Evolutionary conservation across 1,140 invertebrate genomes (phyloP), one percentile per base, ranked within the genome.

Genomic region (Palaemon carinicauda): DNA sequence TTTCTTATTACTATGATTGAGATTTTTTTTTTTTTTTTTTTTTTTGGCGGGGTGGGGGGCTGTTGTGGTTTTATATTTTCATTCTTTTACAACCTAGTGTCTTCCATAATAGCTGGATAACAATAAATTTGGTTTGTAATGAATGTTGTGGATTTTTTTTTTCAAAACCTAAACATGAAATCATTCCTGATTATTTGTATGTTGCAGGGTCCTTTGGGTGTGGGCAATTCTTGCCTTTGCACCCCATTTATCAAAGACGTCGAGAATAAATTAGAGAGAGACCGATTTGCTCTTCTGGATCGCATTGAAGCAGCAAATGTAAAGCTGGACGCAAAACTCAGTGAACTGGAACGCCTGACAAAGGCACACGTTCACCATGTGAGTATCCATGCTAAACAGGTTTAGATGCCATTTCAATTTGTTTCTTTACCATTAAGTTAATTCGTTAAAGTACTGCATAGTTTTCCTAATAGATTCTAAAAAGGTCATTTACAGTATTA

Each of bases 161-260:
- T 12, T 41, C 3, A 9, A 41, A 80, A 85, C 88, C 41, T 80
- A 52, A 29, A 31, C 53, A 7, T 51, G 17, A 69, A 50, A 7
- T 41, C 7, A 9, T 12, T 12, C 41, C 12, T 41, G 1, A 41
- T 41, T 0, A 9, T 41, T 41, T 41, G 7, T 41, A 9, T 12
- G 41, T 41, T 41, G 0, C 90, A 94, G 92, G 97, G 97, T 10
- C 97, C 97, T 0, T 94, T 98, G 14, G 97, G 97, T 1, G 95
- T 97, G 12, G 96, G 96, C 0, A 96, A 96, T 90, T 95, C 95
- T 1, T 96, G 96, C 91, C 95, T 96, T 90, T 96, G 95, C 91
- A 94, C 91, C n/a, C 95, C 96, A 4, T 95, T 97, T 90, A 95
- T 98, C 90, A 94, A 95, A 87, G 95, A 97, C 85, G 94, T 98